A percentile compares a stretch with the other conserved stretches of the same genome.
Evolutionary conservation across 2,888 invertebrate species (phyloP).

Genomic region (Dichetophora obliterata): DNA sequence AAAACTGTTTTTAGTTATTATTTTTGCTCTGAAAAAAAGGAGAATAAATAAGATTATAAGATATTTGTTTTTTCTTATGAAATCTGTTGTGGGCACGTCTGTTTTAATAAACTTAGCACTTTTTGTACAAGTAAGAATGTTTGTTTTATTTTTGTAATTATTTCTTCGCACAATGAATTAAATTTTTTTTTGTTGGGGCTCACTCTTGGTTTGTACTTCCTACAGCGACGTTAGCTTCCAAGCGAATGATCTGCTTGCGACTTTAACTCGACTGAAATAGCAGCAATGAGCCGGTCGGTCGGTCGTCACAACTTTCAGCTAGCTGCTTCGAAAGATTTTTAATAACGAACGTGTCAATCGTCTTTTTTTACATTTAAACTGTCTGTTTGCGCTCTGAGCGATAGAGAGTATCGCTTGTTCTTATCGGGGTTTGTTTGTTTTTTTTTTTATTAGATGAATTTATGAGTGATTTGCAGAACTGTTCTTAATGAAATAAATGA

Average conservation of each 20-base stretch:
- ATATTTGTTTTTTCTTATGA: too few species aligned
- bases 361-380: not conserved
- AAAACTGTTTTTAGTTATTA: too few species aligned
- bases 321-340: not conserved
- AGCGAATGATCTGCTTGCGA: constrained; percentile 14
- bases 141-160: not conserved
- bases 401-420: not conserved
- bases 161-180: not conserved
- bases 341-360: not conserved
- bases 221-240: not conserved
- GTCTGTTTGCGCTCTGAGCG: not conserved
- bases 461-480: too few species aligned
- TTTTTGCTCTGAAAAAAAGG: too few species aligned
- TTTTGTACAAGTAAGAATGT: too few species aligned
- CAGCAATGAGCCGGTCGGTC: not conserved
- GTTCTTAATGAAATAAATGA: too few species aligned
- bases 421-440: not conserved
- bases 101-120: too few species aligned
- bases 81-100: too few species aligned
- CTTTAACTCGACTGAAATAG: constrained; percentile 15
- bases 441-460: not conserved
- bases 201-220: not conserved
- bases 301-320: not conserved
- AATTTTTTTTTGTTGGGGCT: not conserved
- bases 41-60: too few species aligned